Base-by-base conservation (phyloP, 2,797 vertebrate species). In the Rallus crepitans region DNA sequence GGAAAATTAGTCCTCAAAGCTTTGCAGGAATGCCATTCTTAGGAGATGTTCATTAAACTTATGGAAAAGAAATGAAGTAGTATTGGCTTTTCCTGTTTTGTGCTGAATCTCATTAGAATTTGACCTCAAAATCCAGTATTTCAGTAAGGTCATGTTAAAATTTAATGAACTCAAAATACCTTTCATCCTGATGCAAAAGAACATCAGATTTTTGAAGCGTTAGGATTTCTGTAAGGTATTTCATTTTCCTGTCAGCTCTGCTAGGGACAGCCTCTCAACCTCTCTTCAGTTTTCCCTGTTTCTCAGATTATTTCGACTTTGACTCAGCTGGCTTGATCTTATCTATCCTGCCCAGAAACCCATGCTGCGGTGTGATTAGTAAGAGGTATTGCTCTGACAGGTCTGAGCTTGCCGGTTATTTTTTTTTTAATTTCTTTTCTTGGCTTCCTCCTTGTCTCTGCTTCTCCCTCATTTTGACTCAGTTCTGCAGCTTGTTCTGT, bases 61-160 rank as follows among this genome's bases (percentile, higher is more conserved):
- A n/a, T 78, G 55, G 70, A 86, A 79, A 68, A 72, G 48, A 88
- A 92, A 70, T 31, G 18, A 13, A 15, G 7, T 50, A 52, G 9
- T 65, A 33, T 95, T 79, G 56, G 35, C 88, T 71, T 86, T 86
- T 77, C 30, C 12, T 76, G 23, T 88, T 88, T 82, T 52, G 24
- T 40, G 52, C 45, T 93, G 73, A 76, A 31, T 68, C 53, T 30
- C 9, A 7, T 89, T 84, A 48, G 65, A 80, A n/a, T 71, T 93
- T 90, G 80, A 85, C 90, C 88, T 87, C 19, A 82, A 93, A 95
- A 88, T 89, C 19, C 42, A 64, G 23, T 70, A 39, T 83, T 94
- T 94, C 80, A 77, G 3, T 91, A 11, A 78, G 89, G 59, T 52
- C 0, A 3, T 6, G 23, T 94, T 94, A 37, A 93, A 91, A 52